Evolutionary conservation across 2,888 invertebrate species (phyloP), one percentile per base, ranked within the genome.

Genomic region (Prosopocoilus inquinatus): DNA sequence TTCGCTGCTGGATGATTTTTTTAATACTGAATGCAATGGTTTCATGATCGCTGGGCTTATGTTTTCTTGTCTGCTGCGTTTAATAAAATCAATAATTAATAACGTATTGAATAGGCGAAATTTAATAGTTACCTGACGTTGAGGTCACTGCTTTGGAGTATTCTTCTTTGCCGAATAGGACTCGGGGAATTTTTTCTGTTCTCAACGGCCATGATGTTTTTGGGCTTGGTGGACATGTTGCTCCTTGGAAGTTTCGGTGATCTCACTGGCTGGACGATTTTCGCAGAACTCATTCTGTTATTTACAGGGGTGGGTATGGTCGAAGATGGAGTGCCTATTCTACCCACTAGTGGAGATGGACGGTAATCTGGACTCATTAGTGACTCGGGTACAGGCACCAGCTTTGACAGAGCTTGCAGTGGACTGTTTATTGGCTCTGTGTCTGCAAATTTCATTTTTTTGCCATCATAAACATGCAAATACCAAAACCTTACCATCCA

Each of bases 341-440:
- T 61, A 47, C 66, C 68, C 28, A 69, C 62, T 44, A 73, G 53
- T 9, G 71, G 66, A 1, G 69, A 54, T 15, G 79, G 78, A 35
- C 77, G 83, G 73, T 88, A 88, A 73, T 91, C 91, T 0, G 90
- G 91, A 70, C 91, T 91, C 89, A 91, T 91, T 1, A 93, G 78
- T 0, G 91, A 89, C 73, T 93, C 93, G 0, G 92, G 92, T 28
- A 92, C 92, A 0, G 92, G 93, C 0, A 93, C 89, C 81, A 92
- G 87, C 77, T 91, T 92, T 0, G 91, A 90, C 8, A 91, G 88
- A 8, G 91, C 90, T 69, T 90, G 89, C 56, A 93, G 74, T 0
- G 90, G 87, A 64, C 81, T 82, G 60, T 79, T 81, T 50, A 79
- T 74, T 3, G 71, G 67, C 64, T 75, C 75, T 7, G 61, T 59